Evolutionary conservation across 2,113 vertebrate genomes (phyloP), one percentile per base, ranked within the genome.

Genomic region (Ailurus styani): DNA sequence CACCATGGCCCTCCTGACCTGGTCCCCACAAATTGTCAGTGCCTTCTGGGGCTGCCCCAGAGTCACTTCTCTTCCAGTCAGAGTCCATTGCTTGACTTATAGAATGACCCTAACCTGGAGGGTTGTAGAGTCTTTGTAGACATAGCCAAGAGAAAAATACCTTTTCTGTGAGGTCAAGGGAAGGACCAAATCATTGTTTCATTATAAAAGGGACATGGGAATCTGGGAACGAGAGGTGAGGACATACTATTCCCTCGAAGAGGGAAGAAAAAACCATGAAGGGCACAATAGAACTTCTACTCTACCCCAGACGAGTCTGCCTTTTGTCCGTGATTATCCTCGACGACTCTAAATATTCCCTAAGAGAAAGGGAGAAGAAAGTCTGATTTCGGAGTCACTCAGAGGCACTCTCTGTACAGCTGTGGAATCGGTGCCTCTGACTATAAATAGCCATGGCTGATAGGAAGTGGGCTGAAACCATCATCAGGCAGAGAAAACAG

Each of bases 361-460:
- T 66, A 70, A 73, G n/a, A 64, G 64, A 83, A 89, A 77, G 13
- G 12, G 70, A 85, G 70, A 82, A 97, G 93, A 92, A 92, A 94
- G 29, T 94, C 75, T 92, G 90, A 96, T 96, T 92, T 97, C 93
- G 45, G 37, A 85, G 70, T n/a, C 91, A 94, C 94, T 79, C 25
- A 0, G 42, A 95, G 47, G 57, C 88, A 21, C 50, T 96, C 87
- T 91, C 90, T 87, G 85, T 94, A 96, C 96, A 97, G 96, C 97
- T 97, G 96, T 93, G 54, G 52, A 93, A 64, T 93, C 90, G 93
- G 45, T 93, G 96, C 20, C 37, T 97, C 82, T 90, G 93, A 75
- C 64, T 95, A 94, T 66, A 96, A 97, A 97, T 96, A 97, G 90
- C 88, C 9, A 1, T 31, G 81, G 91, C 57, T 96, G 83, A n/a